Percentiles rank a stretch among this genome's conserved stretches.
These are phyloP conservation scores for Hippopotamus amphibius DNA, from an alignment of 2,113 vertebrate genomes.

Conservation along the genomic window DNA sequence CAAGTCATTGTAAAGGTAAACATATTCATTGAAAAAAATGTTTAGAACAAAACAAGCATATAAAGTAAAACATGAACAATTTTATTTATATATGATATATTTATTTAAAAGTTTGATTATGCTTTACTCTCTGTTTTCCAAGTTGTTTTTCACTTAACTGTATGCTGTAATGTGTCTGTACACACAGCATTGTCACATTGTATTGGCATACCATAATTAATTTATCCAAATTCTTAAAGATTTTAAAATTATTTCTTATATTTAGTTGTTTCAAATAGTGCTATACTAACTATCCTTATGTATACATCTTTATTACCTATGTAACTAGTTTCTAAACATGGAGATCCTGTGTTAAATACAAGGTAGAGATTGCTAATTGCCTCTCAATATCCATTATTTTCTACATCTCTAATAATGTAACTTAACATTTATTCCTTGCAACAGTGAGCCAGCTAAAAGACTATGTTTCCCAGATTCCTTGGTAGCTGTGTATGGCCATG, in stretches of 20 bases:
- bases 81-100: background rate
- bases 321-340: background rate
- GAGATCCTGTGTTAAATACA: background rate
- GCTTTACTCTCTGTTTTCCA: background rate
- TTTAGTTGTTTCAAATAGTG: background rate
- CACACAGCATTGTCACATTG: background rate
- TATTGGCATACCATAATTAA: background rate
- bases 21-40: background rate
- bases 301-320: background rate
- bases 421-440: background rate
- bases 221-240: background rate
- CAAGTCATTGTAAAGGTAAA: background rate
- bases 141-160: background rate
- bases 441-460: background rate
- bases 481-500: background rate
- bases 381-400: background rate
- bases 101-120: background rate
- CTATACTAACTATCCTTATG: background rate
- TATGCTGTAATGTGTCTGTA: background rate
- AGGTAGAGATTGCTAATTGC: background rate
- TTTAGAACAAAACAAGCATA: background rate
- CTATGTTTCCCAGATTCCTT: background rate
- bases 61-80: background rate
- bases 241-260: background rate
- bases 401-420: background rate